Evolutionary conservation across 1,140 invertebrate species (phyloP).

Genomic region (Helicoverpa armigera): DNA sequence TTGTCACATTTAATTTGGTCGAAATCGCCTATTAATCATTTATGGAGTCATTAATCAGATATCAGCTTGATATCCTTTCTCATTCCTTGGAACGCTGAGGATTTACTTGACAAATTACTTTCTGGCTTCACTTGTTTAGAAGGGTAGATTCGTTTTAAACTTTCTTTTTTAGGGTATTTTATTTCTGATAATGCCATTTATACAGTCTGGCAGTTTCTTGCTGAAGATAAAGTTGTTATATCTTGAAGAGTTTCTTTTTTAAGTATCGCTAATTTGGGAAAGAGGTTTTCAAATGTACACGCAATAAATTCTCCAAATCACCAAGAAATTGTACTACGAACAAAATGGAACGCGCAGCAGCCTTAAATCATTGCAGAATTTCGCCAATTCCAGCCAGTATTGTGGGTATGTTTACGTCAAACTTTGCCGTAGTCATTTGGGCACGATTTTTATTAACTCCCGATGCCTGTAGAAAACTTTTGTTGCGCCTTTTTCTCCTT

Average conservation of each 20-base stretch:
- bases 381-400: constrained; percentile 24
- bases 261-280: no score
- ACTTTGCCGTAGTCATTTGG: constrained; percentile 76
- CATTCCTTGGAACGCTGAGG: constrained; percentile 56
- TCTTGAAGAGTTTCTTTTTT: no score
- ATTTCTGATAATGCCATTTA: constrained; percentile 20
- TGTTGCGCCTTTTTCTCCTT: constrained; percentile 62
- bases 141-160: constrained; percentile 52
- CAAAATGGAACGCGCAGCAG: background rate
- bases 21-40: constrained; percentile 73
- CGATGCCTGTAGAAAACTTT: constrained; percentile 65
- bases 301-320: background rate
- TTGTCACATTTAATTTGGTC: constrained; percentile 65
- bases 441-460: constrained; percentile 83
- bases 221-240: background rate
- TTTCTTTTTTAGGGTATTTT: constrained; percentile 30
- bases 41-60: constrained; percentile 75
- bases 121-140: constrained; percentile 75
- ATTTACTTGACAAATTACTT: constrained; percentile 84
- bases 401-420: constrained; percentile 74
- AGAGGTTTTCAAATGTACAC: no score
- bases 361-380: constrained; percentile 36
- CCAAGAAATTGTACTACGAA: constrained; percentile 6
- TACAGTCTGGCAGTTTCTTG: constrained; percentile 13
- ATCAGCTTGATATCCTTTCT: constrained; percentile 62